Evolutionary conservation across 1,140 invertebrate species (phyloP), one percentile per base, ranked within the genome.

Genomic region (Capitella teleta): DNA sequence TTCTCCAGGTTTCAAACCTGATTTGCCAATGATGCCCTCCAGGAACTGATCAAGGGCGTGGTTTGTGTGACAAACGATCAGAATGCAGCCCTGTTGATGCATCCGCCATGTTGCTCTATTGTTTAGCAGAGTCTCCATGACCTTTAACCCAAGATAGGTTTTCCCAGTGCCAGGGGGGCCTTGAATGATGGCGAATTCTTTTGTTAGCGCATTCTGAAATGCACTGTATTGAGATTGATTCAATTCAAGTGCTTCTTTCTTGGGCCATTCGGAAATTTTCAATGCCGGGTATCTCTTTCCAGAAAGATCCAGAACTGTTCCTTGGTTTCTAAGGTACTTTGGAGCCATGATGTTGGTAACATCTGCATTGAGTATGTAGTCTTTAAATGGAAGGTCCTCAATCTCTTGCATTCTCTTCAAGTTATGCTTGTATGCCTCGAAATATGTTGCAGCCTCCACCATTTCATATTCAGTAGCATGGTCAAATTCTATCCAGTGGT

Each of bases 1-100:
- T n/a, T n/a, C n/a, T n/a, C n/a, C n/a, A n/a, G n/a, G n/a, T n/a
- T n/a, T n/a, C n/a, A n/a, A n/a, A n/a, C n/a, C n/a, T n/a, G n/a
- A n/a, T n/a, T n/a, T n/a, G n/a, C n/a, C n/a, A n/a, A n/a, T n/a
- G 14, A 71, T 62, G 19, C 80, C 83, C 65, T 86, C 80, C n/a
- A 92, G 66, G 72, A 92, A 90, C 63, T 91, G 86, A 74, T 92
- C 87, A 2, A 92, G 63, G 1, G 87, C 87, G 67, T 90, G 85
- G 63, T 91, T 92, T 0, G 86, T 89, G 56, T 82, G 87, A 60
- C 85, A 87, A 19, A 91, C 78, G 10, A 92, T 74, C 2, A 91
- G 65, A 47, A 91, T 81, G 8, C n/a, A 16, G 26, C n/a, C 42
- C 10, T 30, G 21, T 18, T 14, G 30, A 25, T 16, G 25, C 10